phyloP scores from a whole-genome alignment of 53 echinoderm and acorn worm genomes.

The Mesocentrotus franciscanus region DNA sequence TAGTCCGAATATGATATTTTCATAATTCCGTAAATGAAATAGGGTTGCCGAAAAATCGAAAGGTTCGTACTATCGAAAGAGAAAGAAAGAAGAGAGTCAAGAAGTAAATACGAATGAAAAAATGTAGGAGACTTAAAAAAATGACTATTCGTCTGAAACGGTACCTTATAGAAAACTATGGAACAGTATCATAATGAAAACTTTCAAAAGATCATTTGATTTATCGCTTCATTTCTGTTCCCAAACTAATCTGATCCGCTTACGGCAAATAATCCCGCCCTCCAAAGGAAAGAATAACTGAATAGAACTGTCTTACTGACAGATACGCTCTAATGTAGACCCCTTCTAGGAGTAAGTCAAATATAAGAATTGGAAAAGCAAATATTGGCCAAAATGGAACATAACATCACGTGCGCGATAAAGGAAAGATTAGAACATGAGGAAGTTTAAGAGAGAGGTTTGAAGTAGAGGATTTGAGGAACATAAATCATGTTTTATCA shows the following conservation, averaged over 20 bases:
- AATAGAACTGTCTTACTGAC: background rate
- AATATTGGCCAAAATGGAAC: background rate
- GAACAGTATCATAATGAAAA: background rate
- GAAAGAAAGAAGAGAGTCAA: background rate
- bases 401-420: constrained; percentile 9
- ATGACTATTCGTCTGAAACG: background rate
- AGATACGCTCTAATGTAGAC: background rate
- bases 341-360: background rate
- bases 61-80: background rate
- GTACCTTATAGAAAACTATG: background rate
- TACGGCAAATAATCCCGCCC: background rate
- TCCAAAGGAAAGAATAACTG: background rate
- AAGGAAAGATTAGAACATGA: background rate
- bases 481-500: constrained; percentile 7
- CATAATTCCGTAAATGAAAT: too few relatives aligned
- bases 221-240: background rate
- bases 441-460: background rate
- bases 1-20: too few relatives aligned
- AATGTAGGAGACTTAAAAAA: background rate
- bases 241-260: background rate
- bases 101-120: background rate
- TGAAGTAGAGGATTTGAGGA: background rate
- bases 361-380: background rate
- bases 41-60: too few relatives aligned
- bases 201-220: background rate